phyloP scores from a whole-genome alignment of 2,797 vertebrate species.

The Urocyon cinereoargenteus region DNA sequence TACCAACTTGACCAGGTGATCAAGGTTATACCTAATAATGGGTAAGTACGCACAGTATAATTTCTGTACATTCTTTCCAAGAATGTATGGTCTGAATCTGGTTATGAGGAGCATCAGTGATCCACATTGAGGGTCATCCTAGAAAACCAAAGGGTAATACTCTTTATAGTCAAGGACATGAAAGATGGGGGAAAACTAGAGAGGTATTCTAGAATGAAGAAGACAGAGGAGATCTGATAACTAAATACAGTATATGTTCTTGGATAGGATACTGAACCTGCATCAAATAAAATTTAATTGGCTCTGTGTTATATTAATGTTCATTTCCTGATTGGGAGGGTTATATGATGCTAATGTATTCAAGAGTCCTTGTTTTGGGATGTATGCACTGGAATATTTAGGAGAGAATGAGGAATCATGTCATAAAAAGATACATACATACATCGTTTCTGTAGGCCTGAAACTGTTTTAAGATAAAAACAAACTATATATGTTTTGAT shows the following conservation, averaged over 20 bases:
- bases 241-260: neutral
- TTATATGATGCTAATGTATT: neutral
- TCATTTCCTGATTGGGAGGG: neutral
- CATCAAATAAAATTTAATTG: constrained; percentile 48
- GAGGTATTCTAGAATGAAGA: neutral
- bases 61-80: neutral
- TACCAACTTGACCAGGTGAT: neutral
- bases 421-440: neutral
- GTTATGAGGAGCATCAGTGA: neutral
- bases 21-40: neutral
- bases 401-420: neutral
- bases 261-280: neutral
- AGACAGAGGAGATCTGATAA: neutral
- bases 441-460: constrained; percentile 12
- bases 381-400: neutral
- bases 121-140: neutral
- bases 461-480: constrained; percentile 41
- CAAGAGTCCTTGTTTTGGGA: constrained; percentile 20
- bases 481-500: neutral
- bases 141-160: neutral
- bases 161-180: neutral
- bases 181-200: constrained; percentile 28
- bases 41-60: neutral
- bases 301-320: neutral
- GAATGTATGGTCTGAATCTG: neutral